These are phyloP conservation scores for Bos taurus DNA, from an alignment of 2,113 vertebrate species.

Conservation along the genomic window DNA sequence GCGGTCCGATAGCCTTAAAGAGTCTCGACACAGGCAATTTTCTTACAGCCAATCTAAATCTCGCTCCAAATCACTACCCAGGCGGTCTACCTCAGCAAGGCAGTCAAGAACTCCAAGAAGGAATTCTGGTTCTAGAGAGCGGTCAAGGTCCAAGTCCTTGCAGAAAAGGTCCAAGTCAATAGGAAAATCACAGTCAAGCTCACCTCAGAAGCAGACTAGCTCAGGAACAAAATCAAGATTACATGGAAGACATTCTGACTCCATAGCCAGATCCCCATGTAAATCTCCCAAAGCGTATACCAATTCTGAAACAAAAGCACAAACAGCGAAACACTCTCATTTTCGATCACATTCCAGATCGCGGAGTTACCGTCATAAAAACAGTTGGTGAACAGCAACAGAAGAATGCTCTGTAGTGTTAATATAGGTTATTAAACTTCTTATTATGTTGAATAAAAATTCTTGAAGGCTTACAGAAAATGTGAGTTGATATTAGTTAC, in stretches of 20 bases:
- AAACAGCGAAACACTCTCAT: conserved; percentile 47
- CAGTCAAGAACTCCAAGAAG: conserved; percentile 74
- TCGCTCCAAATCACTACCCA: conserved; percentile 72
- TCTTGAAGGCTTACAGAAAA: conserved; percentile 58
- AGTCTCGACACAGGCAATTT: conserved; percentile 65
- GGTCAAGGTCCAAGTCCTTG: conserved; percentile 67
- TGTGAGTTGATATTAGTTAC: conserved; percentile 46
- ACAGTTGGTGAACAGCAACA: conserved; percentile 69
- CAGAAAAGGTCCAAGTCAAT: conserved; percentile 66
- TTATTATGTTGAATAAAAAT: conserved; percentile 62
- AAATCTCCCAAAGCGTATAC: conserved; percentile 70
- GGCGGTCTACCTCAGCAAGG: conserved; percentile 68
- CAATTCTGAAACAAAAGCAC: conserved; percentile 59
- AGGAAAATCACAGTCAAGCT: conserved; percentile 73
- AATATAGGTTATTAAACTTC: conserved; percentile 47
- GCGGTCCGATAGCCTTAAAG: conserved; percentile 75
- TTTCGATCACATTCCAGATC: conserved; percentile 71
- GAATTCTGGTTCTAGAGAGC: conserved; percentile 77
- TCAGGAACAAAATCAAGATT: conserved; percentile 75
- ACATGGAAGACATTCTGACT: conserved; percentile 72
- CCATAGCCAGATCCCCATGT: conserved; percentile 61
- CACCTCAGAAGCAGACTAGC: conserved; percentile 67
- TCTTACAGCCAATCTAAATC: conserved; percentile 77
- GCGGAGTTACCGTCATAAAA: conserved; percentile 71
- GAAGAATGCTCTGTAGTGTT: conserved; percentile 50